Conservation (phyloP, 2,888 invertebrate species). For the Ommatoiulus sabulosus region DNA sequence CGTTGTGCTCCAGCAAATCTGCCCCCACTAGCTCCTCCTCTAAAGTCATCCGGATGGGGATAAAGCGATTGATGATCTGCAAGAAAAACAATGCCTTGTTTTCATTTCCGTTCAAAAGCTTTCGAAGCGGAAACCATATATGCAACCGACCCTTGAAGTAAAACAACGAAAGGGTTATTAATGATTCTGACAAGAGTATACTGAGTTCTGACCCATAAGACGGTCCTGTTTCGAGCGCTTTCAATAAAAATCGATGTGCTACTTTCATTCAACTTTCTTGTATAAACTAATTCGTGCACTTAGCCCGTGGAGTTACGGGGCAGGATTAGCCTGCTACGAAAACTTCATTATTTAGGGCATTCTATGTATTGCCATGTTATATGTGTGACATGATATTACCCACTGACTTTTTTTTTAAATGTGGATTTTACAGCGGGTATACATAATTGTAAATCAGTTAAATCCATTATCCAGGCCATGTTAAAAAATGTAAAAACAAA, state of each 20-base stretch:
- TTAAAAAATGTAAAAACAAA: slow-evolving; percentile 41
- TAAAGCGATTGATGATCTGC: slow-evolving; percentile 75
- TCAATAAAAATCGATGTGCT: background rate
- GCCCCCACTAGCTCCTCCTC: slow-evolving; percentile 90
- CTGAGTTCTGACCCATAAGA: background rate
- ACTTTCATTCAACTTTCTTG: background rate
- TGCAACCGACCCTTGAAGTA: too few relatives aligned
- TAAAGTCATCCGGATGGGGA: slow-evolving; percentile 86
- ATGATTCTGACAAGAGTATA: background rate
- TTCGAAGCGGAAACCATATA: slow-evolving; percentile 63
- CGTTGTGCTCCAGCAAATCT: slow-evolving; percentile 87
- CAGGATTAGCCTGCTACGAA: background rate
- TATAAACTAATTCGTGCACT: background rate
- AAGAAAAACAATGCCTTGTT: background rate
- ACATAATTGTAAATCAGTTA: background rate
- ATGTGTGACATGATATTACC: background rate
- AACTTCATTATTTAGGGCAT: background rate
- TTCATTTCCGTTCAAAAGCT: slow-evolving; percentile 61
- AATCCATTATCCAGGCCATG: slow-evolving; percentile 9
- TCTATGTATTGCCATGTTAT: background rate
- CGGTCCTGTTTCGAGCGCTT: background rate
- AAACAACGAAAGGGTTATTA: background rate
- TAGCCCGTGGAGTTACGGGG: background rate
- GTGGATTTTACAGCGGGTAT: background rate
- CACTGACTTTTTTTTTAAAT: background rate